A percentile compares a stretch with the other conserved stretches of the same genome.
phyloP scores from a whole-genome alignment of 2,797 vertebrate genomes.

The Tinamus major region DNA sequence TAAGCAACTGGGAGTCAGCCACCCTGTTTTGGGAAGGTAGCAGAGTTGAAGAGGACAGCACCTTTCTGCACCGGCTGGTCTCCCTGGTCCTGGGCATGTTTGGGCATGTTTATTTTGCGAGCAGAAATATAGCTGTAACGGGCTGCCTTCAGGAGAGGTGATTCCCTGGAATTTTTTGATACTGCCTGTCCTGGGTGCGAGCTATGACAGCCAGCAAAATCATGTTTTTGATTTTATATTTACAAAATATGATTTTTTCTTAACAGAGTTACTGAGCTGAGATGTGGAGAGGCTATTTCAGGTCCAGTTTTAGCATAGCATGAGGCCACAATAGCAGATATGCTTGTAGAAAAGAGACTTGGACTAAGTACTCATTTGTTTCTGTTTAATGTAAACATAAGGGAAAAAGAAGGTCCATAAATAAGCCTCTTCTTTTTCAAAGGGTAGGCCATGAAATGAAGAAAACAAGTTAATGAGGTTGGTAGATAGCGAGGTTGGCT shows the following conservation, averaged over 20 bases:
- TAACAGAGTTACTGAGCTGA: background rate
- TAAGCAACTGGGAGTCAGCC: conserved; percentile 27
- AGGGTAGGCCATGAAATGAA: background rate
- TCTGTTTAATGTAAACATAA: background rate
- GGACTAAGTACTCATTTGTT: background rate
- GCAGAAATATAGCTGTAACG: conserved; percentile 22
- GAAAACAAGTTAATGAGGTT: background rate
- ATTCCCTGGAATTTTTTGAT: conserved; percentile 7
- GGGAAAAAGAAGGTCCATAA: background rate
- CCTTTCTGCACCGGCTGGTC: conserved; percentile 29
- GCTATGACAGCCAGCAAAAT: background rate
- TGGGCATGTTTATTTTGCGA: conserved; percentile 24
- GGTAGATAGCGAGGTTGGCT: background rate
- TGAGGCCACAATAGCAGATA: background rate
- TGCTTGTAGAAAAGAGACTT: background rate
- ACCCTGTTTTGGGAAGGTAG: background rate
- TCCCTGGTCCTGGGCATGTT: background rate
- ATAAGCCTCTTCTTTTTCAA: background rate
- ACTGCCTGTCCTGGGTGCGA: background rate
- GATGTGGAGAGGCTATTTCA: background rate
- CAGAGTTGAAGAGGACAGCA: conserved; percentile 8
- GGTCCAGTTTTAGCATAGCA: background rate
- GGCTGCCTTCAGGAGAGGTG: background rate
- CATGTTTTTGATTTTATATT: background rate
- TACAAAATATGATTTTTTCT: background rate